Evolutionary conservation across 2,113 vertebrate species (phyloP), one percentile per base, ranked within the genome.

Genomic region (Neotoma lepida): DNA sequence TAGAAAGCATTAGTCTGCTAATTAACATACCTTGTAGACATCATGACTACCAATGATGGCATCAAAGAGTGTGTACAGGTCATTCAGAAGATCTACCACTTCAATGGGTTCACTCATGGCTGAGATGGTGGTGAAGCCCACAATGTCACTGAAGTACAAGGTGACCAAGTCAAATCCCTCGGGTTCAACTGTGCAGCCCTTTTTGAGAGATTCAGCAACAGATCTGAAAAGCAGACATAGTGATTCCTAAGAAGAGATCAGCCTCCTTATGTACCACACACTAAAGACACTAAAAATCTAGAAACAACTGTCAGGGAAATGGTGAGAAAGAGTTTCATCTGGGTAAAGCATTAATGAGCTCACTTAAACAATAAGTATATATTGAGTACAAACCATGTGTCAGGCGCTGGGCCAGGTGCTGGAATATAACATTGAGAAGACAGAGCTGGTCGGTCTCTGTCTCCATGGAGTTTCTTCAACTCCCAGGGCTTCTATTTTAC

Each of bases 131-230:
- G 99, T 96, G 41, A 97, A 96, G 49, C 91, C 93, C 77, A 97
- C 96, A 90, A 94, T 95, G 61, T 96, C 91, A 18, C 99, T 99
- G 98, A 99, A 99, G 98, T 99, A 99, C 97, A 99, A 99, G 4
- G 99, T 99, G 97, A 99, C 99, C 96, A 99, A 98, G 93, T 99
- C 99, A 94, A 99, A 99, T 96, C 99, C 99, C 94, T 99, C 99
- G 0, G 99, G 99, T 96, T 99, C 98, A 66, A 99, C 99, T 0
- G 98, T 99, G 82, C 96, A 98, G 3, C 99, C 99, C 0, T 98
- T 99, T 98, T 99, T 99, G 94, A 99, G 98, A 8, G 99, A 98
- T 97, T 99, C 99, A n/a, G 99, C 99, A 92, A 99, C 99, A 49
- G 99, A 99, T 64, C 99, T 99, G 95, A 91, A 97, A 98, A 51